Evolutionary conservation across 2,888 invertebrate genomes (phyloP).

Genomic region (Archips crataeganus): DNA sequence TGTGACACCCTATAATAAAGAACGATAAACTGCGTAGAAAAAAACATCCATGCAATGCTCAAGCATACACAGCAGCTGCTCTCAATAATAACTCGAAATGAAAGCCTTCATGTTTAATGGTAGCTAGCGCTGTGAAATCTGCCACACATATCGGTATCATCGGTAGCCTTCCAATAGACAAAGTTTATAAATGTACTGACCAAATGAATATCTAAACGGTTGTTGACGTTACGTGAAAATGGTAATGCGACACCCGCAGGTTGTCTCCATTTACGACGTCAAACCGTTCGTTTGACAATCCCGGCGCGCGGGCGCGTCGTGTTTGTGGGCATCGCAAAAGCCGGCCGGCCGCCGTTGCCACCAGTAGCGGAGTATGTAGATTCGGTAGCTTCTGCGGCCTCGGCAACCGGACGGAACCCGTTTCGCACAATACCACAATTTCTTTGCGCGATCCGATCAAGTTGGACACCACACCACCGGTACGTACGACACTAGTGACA

Average conservation of each 20-base stretch:
- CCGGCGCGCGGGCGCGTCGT: slow-evolving; percentile 52
- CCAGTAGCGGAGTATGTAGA: slow-evolving; percentile 61
- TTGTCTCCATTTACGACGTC: slow-evolving; percentile 62
- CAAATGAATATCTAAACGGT: slow-evolving; percentile 66
- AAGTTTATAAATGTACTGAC: slow-evolving; percentile 54
- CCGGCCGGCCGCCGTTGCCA: slow-evolving; percentile 58
- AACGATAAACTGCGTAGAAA: slow-evolving; percentile 17
- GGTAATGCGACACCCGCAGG: slow-evolving; percentile 69
- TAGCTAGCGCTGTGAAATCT: slow-evolving; percentile 14
- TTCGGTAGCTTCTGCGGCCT: slow-evolving; percentile 69
- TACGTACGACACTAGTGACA: slow-evolving; percentile 71
- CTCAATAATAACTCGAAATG: slow-evolving; percentile 25
- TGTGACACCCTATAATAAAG: neutral
- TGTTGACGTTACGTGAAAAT: slow-evolving; percentile 69
- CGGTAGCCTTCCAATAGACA: slow-evolving; percentile 44
- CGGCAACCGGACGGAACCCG: slow-evolving; percentile 67
- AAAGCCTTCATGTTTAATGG: slow-evolving; percentile 26
- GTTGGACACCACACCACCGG: slow-evolving; percentile 71
- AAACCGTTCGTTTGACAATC: slow-evolving; percentile 64
- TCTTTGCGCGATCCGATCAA: slow-evolving; percentile 72
- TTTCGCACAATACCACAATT: slow-evolving; percentile 76
- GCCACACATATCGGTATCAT: slow-evolving; percentile 30
- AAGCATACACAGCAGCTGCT: slow-evolving; percentile 34
- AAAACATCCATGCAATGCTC: slow-evolving; percentile 29
- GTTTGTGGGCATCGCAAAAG: slow-evolving; percentile 59